These are phyloP conservation scores for Pristionchus mayeri DNA, from an alignment of 2,888 invertebrate genomes.

Conservation along the genomic window DNA sequence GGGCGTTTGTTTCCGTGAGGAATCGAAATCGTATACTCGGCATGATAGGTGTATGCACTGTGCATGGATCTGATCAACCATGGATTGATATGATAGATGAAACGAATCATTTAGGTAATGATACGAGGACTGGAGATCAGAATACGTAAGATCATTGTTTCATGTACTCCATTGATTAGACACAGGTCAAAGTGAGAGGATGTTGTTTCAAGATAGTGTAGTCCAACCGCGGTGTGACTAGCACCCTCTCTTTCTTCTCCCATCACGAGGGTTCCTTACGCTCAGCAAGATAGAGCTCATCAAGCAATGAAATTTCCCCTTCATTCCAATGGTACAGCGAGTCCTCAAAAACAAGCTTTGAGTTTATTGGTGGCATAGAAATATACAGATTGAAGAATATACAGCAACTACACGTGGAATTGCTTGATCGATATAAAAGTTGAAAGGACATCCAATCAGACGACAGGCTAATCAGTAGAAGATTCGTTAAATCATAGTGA, in stretches of 20 bases:
- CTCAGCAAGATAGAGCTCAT: background rate
- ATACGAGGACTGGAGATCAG: too few species aligned
- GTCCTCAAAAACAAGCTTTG: too few species aligned
- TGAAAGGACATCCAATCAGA: conserved; percentile 17
- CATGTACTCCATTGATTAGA: too few species aligned
- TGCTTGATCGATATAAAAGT: background rate
- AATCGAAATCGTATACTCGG: background rate
- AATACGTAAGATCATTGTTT: too few species aligned
- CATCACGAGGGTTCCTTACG: background rate
- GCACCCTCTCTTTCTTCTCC: background rate
- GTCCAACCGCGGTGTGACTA: conserved; percentile 22
- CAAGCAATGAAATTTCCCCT: background rate
- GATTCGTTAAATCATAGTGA: conserved; percentile 37
- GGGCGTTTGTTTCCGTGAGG: background rate
- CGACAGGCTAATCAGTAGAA: too few species aligned
- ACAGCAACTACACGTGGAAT: too few species aligned
- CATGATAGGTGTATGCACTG: background rate
- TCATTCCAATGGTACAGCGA: too few species aligned
- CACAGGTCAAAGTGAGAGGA: background rate
- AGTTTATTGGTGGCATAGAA: too few species aligned
- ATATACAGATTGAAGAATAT: too few species aligned
- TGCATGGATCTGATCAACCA: too few species aligned
- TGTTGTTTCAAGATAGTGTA: conserved; percentile 8
- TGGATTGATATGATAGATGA: background rate
- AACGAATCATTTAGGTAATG: too few species aligned